Evolutionary conservation across 2,797 vertebrate genomes (phyloP).

Genomic region (Oreonectes daqikongensis): DNA sequence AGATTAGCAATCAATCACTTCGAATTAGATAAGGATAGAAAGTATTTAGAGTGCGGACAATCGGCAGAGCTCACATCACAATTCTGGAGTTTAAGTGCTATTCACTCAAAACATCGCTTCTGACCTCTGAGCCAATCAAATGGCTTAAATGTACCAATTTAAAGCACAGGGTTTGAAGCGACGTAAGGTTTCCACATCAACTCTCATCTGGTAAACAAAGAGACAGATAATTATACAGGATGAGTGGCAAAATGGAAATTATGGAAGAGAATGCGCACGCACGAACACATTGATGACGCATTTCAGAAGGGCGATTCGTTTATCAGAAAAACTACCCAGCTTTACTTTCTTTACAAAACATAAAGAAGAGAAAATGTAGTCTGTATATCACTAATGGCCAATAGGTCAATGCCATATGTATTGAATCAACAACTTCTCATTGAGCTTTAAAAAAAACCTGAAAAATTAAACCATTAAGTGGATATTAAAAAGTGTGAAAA

Average conservation of each 20-base stretch:
- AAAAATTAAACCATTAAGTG: not conserved
- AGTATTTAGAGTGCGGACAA: constrained; percentile 44
- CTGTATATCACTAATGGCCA: not conserved
- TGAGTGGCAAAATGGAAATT: constrained; percentile 54
- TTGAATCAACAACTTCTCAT: not conserved
- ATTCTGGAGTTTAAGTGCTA: constrained; percentile 56
- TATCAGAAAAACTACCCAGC: not conserved
- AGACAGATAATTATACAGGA: constrained; percentile 67
- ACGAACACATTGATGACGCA: constrained; percentile 22
- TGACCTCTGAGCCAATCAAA: constrained; percentile 67
- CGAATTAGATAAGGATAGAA: constrained; percentile 60
- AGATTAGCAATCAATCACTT: constrained; percentile 68
- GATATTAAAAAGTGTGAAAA: constrained; percentile 6
- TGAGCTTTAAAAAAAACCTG: not conserved
- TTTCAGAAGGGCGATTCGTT: not conserved
- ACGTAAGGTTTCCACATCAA: constrained; percentile 63
- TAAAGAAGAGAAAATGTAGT: not conserved
- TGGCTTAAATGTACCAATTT: constrained; percentile 57
- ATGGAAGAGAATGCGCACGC: constrained; percentile 6
- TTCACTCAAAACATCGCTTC: constrained; percentile 58
- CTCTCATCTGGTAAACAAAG: constrained; percentile 71
- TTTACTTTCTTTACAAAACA: not conserved
- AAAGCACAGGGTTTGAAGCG: constrained; percentile 47
- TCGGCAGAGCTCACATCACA: constrained; percentile 45
- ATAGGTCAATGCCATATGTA: not conserved